These are phyloP conservation scores for Rhamnusium bicolor DNA, from an alignment of 2,888 invertebrate species.

Conservation along the genomic window DNA sequence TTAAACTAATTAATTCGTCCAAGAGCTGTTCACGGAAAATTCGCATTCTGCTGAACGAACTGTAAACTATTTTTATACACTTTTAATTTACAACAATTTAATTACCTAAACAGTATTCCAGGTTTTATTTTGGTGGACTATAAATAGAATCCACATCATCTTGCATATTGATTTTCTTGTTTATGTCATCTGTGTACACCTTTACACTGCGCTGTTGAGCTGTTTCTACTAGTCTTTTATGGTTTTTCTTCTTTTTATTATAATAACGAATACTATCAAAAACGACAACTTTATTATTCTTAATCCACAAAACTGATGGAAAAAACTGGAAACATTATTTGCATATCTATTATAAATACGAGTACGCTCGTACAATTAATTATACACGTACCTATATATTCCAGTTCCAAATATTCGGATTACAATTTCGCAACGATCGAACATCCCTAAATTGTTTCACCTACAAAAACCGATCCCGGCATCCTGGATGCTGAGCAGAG, in stretches of 20 bases:
- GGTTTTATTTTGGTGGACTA: conserved; percentile 18
- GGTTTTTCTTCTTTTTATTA: background rate
- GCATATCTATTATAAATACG: too few relatives aligned
- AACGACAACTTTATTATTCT: too few relatives aligned
- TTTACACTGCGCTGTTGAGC: background rate
- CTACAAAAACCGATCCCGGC: too few relatives aligned
- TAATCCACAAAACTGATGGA: too few relatives aligned
- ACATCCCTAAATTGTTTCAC: too few relatives aligned
- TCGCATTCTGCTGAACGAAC: background rate
- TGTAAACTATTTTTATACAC: conserved; percentile 23
- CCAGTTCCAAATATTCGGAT: too few relatives aligned
- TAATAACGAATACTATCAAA: too few relatives aligned
- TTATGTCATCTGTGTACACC: conserved; percentile 27
- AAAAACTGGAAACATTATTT: too few relatives aligned
- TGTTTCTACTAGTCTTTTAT: background rate
- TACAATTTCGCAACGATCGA: too few relatives aligned
- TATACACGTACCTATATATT: too few relatives aligned
- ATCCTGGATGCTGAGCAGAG: too few relatives aligned
- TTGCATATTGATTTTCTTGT: conserved; percentile 32
- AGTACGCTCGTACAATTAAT: too few relatives aligned
- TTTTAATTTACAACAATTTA: conserved; percentile 25
- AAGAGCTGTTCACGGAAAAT: background rate
- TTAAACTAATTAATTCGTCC: background rate
- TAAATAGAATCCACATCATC: conserved; percentile 33
- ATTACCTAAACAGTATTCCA: conserved; percentile 30